phyloP scores from a whole-genome alignment of 2,888 invertebrate species.

The Priocnemis perturbator region DNA sequence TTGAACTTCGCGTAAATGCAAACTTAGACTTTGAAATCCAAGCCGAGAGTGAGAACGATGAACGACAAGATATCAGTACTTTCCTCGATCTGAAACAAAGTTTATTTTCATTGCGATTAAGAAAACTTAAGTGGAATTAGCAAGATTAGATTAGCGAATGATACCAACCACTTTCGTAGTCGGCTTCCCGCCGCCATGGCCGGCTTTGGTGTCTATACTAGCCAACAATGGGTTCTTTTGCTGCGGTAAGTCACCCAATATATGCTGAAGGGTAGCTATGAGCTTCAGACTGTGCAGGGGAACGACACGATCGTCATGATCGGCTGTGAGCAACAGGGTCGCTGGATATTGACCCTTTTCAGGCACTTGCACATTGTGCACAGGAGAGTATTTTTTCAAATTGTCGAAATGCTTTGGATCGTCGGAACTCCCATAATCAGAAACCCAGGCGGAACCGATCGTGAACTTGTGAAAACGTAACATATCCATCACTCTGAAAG shows the following conservation, averaged over 20 bases:
- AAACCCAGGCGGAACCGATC: constrained; percentile 97
- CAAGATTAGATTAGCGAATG: constrained; percentile 10
- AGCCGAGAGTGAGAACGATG: constrained; percentile 83
- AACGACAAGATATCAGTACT: constrained; percentile 93
- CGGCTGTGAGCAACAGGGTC: constrained; percentile 93
- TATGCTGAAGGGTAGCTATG: constrained; percentile 92
- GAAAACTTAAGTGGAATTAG: constrained; percentile 4
- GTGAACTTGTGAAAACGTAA: constrained; percentile 98
- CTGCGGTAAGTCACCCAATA: constrained; percentile 78
- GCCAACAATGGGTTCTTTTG: constrained; percentile 93
- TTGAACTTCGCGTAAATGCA: background rate
- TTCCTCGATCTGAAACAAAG: constrained; percentile 89
- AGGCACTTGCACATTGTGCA: constrained; percentile 89
- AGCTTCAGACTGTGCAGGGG: constrained; percentile 98
- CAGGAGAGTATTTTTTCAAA: constrained; percentile 91
- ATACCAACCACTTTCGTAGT: constrained; percentile 90
- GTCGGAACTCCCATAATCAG: constrained; percentile 96
- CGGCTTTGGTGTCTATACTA: constrained; percentile 95
- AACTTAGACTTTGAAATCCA: constrained; percentile 77
- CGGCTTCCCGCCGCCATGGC: constrained; percentile 98
- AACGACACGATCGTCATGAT: constrained; percentile 99
- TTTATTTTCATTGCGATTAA: constrained; percentile 24
- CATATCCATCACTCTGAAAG: constrained; percentile 94
- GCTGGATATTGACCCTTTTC: constrained; percentile 89
- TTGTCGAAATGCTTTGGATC: constrained; percentile 90